Percentiles rank a stretch among this genome's conserved stretches.
Conservation (phyloP, 1,140 invertebrate species). For the Drosophila chauvacae region DNA sequence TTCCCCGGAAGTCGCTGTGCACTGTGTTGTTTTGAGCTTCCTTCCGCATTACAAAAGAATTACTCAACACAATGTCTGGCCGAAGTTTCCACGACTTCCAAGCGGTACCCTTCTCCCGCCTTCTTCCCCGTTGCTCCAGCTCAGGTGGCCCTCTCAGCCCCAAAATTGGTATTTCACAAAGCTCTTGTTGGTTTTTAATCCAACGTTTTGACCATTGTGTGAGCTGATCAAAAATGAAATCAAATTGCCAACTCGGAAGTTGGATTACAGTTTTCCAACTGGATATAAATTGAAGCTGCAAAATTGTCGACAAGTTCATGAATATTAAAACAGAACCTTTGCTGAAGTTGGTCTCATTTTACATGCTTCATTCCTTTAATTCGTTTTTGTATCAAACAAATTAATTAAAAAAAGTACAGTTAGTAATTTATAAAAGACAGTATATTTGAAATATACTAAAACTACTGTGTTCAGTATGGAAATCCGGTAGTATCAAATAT, state of each 20-base stretch:
- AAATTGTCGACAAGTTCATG: slow-evolving; percentile 18
- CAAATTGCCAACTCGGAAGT: slow-evolving; percentile 12
- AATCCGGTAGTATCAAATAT: background rate
- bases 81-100: slow-evolving; percentile 43
- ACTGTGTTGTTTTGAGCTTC: slow-evolving; percentile 73
- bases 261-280: slow-evolving; percentile 8
- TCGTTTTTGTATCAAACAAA: background rate
- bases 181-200: slow-evolving; percentile 29
- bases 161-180: slow-evolving; percentile 27
- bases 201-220: slow-evolving; percentile 9
- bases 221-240: slow-evolving; percentile 18
- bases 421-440: too few species aligned
- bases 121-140: slow-evolving; percentile 1
- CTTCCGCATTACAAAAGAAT: slow-evolving; percentile 81
- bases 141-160: slow-evolving; percentile 27
- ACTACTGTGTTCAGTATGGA: background rate
- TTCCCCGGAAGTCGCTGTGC: slow-evolving; percentile 56
- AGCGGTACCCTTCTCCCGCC: background rate
- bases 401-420: background rate
- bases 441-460: too few species aligned
- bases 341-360: background rate
- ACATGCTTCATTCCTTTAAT: background rate
- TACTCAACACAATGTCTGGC: slow-evolving; percentile 78
- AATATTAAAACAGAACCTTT: slow-evolving; percentile 1
- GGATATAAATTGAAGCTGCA: slow-evolving; percentile 8